These are phyloP conservation scores for Erpobdella octoculata DNA, from an alignment of 2,888 invertebrate genomes.

Conservation along the genomic window DNA sequence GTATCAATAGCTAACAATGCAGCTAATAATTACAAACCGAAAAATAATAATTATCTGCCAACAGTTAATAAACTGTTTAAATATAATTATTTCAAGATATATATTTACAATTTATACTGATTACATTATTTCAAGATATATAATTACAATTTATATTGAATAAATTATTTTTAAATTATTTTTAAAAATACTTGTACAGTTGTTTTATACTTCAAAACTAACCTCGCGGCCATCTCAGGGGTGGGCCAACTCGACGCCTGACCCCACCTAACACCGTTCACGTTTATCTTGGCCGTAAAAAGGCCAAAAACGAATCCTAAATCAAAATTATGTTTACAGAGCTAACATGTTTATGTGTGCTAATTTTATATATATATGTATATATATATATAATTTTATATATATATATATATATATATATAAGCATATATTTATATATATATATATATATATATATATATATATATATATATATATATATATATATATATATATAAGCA, in stretches of 20 bases:
- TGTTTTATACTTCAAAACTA: background rate
- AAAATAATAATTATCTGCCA: too few species aligned
- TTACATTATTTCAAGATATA: too few species aligned
- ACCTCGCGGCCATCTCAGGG: slow-evolving; percentile 12
- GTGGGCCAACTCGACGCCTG: slow-evolving; percentile 1
- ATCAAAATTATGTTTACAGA: background rate
- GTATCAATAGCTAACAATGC: too few species aligned
- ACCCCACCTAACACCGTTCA: background rate
- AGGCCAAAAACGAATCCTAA: slow-evolving; percentile 8
- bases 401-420: too few species aligned
- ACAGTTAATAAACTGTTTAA: too few species aligned
- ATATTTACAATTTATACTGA: too few species aligned
- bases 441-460: background rate
- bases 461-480: background rate
- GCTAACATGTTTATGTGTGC: background rate
- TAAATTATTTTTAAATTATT: too few species aligned
- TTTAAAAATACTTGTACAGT: too few species aligned
- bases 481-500: background rate
- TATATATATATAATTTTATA: background rate
- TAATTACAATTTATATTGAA: too few species aligned
- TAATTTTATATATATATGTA: background rate
- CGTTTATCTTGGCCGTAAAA: slow-evolving; percentile 4
- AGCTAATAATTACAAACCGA: too few species aligned
- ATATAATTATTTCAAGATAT: too few species aligned
- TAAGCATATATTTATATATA: background rate